A percentile compares a stretch with the other conserved stretches of the same genome.
Conservation (phyloP, 2,888 invertebrate genomes). For the Dendrolimus houi region DNA sequence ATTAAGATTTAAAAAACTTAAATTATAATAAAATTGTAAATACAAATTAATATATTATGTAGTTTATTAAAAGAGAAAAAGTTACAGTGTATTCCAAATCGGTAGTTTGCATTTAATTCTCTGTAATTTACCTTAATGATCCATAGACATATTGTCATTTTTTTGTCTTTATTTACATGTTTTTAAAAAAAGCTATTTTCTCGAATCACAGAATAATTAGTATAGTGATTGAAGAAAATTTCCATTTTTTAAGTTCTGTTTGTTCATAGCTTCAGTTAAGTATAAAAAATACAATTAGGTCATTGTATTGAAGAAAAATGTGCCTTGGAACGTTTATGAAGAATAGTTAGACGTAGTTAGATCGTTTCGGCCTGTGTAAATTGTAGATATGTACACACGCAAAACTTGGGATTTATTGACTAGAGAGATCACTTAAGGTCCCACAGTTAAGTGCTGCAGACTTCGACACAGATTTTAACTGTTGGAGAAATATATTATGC, state of each 20-base stretch:
- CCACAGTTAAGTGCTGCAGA: background rate
- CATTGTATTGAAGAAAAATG: constrained; percentile 60
- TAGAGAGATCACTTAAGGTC: background rate
- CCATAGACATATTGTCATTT: no score
- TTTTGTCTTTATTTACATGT: no score
- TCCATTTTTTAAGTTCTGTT: constrained; percentile 9
- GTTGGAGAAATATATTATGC: no score
- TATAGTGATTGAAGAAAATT: background rate
- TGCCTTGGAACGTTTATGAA: constrained; percentile 67
- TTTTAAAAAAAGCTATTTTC: no score
- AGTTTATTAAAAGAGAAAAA: no score
- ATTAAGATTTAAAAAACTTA: no score
- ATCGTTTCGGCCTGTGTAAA: constrained; percentile 46
- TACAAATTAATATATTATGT: no score
- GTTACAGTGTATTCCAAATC: no score
- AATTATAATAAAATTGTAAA: no score
- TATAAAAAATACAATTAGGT: constrained; percentile 36
- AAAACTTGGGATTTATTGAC: background rate
- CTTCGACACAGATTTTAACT: no score
- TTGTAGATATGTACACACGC: constrained; percentile 34
- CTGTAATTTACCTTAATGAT: no score
- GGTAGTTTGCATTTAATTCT: no score
- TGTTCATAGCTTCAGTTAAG: constrained; percentile 11
- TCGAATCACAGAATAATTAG: background rate
- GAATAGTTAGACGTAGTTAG: constrained; percentile 49